phyloP scores from a whole-genome alignment of 1,140 invertebrate genomes.

The Orius insidiosus region DNA sequence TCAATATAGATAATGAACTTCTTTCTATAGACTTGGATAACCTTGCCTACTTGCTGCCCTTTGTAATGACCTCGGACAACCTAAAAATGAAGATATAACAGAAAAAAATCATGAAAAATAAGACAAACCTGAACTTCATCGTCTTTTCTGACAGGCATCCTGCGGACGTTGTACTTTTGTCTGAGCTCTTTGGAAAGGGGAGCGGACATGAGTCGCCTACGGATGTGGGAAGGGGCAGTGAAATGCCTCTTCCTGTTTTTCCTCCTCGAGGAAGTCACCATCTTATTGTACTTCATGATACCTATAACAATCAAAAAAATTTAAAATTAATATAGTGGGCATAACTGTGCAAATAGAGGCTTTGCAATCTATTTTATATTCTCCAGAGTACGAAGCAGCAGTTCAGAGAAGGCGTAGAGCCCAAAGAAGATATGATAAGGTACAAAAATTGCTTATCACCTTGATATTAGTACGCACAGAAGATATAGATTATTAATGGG shows the following conservation, averaged over 20 bases:
- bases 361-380: too few species aligned
- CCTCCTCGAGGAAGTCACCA: slow-evolving; percentile 82
- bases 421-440: too few species aligned
- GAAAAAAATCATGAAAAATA: too few species aligned
- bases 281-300: slow-evolving; percentile 93
- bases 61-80: slow-evolving; percentile 96
- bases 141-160: slow-evolving; percentile 96
- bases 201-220: slow-evolving; percentile 91
- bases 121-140: slow-evolving; percentile 99
- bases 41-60: slow-evolving; percentile 96
- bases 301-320: too few species aligned
- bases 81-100: too few species aligned
- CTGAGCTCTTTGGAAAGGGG: slow-evolving; percentile 94
- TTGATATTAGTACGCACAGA: too few species aligned
- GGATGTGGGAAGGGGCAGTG: slow-evolving; percentile 93
- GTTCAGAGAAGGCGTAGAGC: too few species aligned
- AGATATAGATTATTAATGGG: too few species aligned
- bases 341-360: too few species aligned
- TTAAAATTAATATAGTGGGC: too few species aligned
- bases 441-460: too few species aligned
- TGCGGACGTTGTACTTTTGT: slow-evolving; percentile 93
- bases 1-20: slow-evolving; percentile 98
- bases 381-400: too few species aligned
- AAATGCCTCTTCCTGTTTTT: slow-evolving; percentile 97
- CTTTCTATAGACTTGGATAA: slow-evolving; percentile 94